Conservation (phyloP, 2,888 invertebrate species). For the Eupithecia exiguata region DNA sequence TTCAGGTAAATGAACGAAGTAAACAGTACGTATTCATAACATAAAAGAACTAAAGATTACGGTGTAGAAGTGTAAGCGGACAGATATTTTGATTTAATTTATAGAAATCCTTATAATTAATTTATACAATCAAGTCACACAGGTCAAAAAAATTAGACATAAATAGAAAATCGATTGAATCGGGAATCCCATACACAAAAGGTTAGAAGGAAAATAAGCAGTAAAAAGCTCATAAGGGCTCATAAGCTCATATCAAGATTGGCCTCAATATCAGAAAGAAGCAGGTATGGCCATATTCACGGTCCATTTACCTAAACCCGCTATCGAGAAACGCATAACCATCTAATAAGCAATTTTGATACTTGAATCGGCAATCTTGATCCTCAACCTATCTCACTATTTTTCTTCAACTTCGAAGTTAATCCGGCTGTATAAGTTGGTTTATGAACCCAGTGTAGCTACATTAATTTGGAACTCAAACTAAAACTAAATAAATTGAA, state of each 20-base stretch:
- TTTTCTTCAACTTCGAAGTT: neutral
- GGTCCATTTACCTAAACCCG: neutral
- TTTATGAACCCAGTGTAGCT: neutral
- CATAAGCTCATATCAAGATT: neutral
- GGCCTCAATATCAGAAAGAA: neutral
- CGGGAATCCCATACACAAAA: neutral
- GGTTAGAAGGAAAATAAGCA: neutral
- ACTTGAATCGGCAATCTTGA: neutral
- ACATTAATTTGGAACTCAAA: slow-evolving; percentile 39
- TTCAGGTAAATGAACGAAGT: neutral
- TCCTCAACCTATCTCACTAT: neutral
- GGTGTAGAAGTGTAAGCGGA: neutral
- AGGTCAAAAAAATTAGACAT: neutral
- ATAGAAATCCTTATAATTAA: neutral
- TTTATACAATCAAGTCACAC: neutral
- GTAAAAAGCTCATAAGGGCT: neutral
- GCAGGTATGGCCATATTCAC: slow-evolving; percentile 4
- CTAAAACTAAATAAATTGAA: slow-evolving; percentile 41
- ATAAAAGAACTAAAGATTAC: neutral
- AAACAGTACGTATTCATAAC: neutral
- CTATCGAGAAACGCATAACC: neutral
- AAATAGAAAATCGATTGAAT: neutral
- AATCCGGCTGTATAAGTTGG: neutral
- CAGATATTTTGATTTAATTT: neutral
- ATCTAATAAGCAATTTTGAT: neutral